A percentile compares a stretch with the other conserved stretches of the same genome.
These are phyloP conservation scores for Colletes latitarsis DNA, from an alignment of 1,140 invertebrate genomes.

Conservation along the genomic window DNA sequence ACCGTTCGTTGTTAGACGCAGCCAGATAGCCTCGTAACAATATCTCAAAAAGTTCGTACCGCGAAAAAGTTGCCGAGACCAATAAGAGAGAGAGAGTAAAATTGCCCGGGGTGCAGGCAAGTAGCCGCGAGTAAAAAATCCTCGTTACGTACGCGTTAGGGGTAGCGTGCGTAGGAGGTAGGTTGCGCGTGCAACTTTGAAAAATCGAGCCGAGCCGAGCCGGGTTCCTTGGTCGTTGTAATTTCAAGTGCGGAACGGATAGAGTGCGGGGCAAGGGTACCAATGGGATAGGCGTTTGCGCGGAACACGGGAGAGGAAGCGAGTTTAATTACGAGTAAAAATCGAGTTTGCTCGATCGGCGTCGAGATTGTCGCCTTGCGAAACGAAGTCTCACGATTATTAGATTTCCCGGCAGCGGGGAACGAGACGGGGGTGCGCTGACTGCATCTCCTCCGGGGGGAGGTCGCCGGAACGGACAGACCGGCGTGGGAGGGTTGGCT, in stretches of 20 bases:
- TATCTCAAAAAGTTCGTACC: conserved; percentile 23
- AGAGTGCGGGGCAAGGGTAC: not conserved
- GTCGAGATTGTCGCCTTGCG: conserved; percentile 60
- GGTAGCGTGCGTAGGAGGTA: not conserved
- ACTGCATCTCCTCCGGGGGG: conserved; percentile 5
- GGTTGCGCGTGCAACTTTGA: not conserved
- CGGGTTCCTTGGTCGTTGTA: conserved; percentile 9
- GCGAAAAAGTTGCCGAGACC: conserved; percentile 3
- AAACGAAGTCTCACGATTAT: conserved; percentile 66
- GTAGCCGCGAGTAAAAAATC: conserved; percentile 8
- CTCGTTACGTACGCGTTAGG: conserved; percentile 6
- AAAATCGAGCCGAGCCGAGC: not conserved
- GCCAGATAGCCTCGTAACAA: not conserved
- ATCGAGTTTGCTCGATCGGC: conserved; percentile 63
- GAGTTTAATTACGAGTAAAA: conserved; percentile 67
- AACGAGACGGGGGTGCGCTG: conserved; percentile 14
- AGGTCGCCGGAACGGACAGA: conserved; percentile 23
- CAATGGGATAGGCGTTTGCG: not conserved
- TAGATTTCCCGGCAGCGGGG: conserved; percentile 56
- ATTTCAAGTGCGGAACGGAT: conserved; percentile 4
- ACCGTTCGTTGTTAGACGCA: not conserved
- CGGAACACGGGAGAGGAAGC: conserved; percentile 27
- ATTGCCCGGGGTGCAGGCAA: not conserved
- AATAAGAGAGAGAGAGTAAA: not conserved
- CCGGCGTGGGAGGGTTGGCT: conserved; percentile 49